phyloP scores from a whole-genome alignment of 1,140 invertebrate species.

The Ceratina calcarata region DNA sequence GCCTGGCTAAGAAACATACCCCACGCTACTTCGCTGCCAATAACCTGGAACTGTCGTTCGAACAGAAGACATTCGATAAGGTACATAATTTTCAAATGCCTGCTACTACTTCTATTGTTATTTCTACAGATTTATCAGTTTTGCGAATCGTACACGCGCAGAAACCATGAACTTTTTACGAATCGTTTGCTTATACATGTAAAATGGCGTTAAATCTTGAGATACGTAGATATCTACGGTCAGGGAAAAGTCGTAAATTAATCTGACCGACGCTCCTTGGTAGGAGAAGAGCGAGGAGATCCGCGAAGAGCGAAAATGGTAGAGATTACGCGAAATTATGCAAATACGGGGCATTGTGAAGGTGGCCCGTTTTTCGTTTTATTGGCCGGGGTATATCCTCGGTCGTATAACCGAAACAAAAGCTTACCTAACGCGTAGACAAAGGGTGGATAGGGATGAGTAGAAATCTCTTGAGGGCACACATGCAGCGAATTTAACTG shows the following conservation, averaged over 20 bases:
- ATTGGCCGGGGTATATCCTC: constrained; percentile 73
- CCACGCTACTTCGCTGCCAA: constrained; percentile 23
- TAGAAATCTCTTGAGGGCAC: constrained; percentile 74
- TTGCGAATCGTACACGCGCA: no score
- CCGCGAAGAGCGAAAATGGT: constrained; percentile 73
- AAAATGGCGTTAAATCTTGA: constrained; percentile 10
- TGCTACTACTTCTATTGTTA: neutral
- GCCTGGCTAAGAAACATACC: constrained; percentile 46
- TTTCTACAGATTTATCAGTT: no score
- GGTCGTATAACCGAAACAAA: constrained; percentile 80
- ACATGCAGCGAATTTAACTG: constrained; percentile 80
- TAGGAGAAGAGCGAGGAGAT: constrained; percentile 24
- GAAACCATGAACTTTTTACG: no score
- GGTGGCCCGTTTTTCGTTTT: constrained; percentile 78
- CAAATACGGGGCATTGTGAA: constrained; percentile 79
- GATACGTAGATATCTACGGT: neutral
- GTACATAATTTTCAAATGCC: neutral
- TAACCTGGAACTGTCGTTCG: neutral
- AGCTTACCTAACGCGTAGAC: constrained; percentile 78
- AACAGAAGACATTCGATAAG: neutral
- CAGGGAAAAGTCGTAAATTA: constrained; percentile 54
- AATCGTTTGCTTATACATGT: neutral
- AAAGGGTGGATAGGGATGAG: constrained; percentile 73
- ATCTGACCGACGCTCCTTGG: constrained; percentile 34
- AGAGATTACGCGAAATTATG: constrained; percentile 81